Evolutionary conservation across 2,888 invertebrate species (phyloP), one percentile per base, ranked within the genome.

Genomic region (Hermodice carunculata): DNA sequence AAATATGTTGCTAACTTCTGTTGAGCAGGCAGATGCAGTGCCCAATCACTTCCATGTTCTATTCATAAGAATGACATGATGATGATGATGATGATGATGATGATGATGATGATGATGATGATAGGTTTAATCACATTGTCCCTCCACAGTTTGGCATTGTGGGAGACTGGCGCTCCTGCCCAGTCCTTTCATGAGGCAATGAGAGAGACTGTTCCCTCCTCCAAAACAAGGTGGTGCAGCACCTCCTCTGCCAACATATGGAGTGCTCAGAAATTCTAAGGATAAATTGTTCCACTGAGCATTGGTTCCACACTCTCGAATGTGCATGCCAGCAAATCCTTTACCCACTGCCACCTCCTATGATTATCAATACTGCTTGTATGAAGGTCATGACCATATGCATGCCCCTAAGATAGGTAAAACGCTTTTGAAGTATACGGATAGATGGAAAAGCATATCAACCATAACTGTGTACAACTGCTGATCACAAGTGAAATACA

Each of bases 131-230:
- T 24, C 11, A 54, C 19, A 22, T 54, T 54, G 54, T 54, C 37
- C 6, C 6, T 54, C 54, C 54, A 54, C 54, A 54, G 6, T 17
- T 58, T 58, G 22, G 46, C 31, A 28, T 43, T 58, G 11, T 28
- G 24, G 56, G 56, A 24, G 24, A 28, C 56, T 56, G n/a, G 43
- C 58, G 14, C 46, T 43, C 24, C 3, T 29, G 3, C 31, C 58
- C 3, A 58, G 46, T 32, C 26, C 58, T 44, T 43, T 32, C 19
- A 58, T 58, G 46, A 58, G 43, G 58, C 29, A 17, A 46, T n/a
- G n/a, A n/a, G n/a, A n/a, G n/a, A n/a, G n/a, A n/a, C n/a, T n/a
- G n/a, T n/a, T n/a, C n/a, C n/a, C n/a, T n/a, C n/a, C n/a, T n/a
- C n/a, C n/a, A n/a, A n/a, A n/a, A n/a, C n/a, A n/a, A n/a, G n/a